Conservation (phyloP, 2,113 vertebrate species). For the Psilopsiagon aymara region DNA sequence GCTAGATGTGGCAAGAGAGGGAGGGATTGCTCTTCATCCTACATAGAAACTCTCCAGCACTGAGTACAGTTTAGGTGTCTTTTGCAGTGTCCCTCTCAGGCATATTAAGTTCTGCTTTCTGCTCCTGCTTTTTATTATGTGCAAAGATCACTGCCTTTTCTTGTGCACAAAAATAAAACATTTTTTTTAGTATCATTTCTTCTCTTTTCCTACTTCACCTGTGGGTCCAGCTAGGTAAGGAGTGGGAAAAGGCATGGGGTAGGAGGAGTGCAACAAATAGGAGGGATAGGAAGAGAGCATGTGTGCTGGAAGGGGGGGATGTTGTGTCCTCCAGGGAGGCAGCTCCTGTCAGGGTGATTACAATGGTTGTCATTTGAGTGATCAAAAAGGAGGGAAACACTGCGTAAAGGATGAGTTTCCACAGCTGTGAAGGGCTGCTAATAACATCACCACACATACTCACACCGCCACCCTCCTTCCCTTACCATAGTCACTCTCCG, state of each 20-base stretch:
- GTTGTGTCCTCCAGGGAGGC: background rate
- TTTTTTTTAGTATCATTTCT: background rate
- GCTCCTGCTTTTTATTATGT: background rate
- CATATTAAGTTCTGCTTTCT: background rate
- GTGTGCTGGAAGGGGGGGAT: fast-evolving
- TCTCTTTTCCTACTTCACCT: background rate
- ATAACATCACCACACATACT: background rate
- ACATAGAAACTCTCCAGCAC: background rate
- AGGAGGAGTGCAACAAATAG: background rate
- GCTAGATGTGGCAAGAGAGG: background rate
- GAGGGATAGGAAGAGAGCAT: background rate
- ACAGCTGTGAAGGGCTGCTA: conserved; percentile 36
- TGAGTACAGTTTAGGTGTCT: background rate
- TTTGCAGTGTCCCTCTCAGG: background rate
- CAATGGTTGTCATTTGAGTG: conserved; percentile 26
- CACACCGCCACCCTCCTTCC: background rate
- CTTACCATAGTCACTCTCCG: background rate
- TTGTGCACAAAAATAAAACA: background rate
- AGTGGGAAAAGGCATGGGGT: background rate
- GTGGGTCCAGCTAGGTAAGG: background rate
- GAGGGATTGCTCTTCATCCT: background rate
- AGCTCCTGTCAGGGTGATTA: conserved; percentile 48
- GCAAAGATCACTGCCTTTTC: background rate
- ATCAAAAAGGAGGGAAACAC: conserved; percentile 52
- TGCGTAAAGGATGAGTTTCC: background rate